phyloP scores from a whole-genome alignment of 2,113 vertebrate genomes.

The Uropsilus gracilis region DNA sequence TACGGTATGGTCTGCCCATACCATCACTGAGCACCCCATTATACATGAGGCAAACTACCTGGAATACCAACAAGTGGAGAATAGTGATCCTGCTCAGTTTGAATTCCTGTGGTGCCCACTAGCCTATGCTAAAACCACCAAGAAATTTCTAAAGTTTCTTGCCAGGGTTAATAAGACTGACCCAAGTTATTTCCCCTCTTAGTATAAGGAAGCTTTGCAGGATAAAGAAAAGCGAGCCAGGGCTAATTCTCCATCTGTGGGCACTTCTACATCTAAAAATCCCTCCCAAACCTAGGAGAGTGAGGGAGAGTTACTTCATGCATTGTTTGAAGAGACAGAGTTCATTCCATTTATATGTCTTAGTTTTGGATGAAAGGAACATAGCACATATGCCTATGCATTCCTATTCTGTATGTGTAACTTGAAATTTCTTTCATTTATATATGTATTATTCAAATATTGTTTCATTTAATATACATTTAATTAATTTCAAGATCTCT shows the following conservation, averaged over 20 bases:
- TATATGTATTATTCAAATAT: neutral
- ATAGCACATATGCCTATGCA: neutral
- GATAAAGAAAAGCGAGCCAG: neutral
- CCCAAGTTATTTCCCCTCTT: neutral
- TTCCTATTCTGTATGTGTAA: neutral
- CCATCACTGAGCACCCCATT: too few species aligned
- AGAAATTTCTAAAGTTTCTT: conserved; percentile 4
- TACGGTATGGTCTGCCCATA: neutral
- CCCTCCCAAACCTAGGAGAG: neutral
- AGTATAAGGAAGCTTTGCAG: neutral
- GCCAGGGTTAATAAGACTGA: neutral
- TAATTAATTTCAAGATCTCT: neutral
- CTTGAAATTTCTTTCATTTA: neutral
- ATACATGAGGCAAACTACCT: neutral
- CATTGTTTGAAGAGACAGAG: neutral
- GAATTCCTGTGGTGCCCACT: neutral
- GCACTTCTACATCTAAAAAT: neutral
- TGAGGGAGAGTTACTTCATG: neutral
- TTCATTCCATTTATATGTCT: neutral
- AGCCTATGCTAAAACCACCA: neutral
- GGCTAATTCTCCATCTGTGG: fast-evolving
- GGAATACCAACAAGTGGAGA: neutral
- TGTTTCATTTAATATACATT: neutral
- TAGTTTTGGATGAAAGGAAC: neutral
- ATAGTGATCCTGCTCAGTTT: neutral